Evolutionary conservation across 35 echinoderm and acorn worm species (phyloP).

Genomic region (Heliocidaris erythrogramma): DNA sequence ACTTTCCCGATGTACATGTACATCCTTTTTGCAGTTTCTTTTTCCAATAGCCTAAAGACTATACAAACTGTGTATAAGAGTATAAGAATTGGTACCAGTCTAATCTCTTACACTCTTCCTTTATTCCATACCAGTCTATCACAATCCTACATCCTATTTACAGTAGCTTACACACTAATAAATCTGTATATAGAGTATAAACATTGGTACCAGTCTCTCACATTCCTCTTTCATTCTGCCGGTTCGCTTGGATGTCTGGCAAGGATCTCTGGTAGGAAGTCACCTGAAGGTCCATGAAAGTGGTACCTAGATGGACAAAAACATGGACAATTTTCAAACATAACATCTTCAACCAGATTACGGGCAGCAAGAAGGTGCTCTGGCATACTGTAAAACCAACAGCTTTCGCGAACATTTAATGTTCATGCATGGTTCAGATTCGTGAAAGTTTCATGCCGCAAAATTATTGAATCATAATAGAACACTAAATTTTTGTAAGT

Average conservation of each 20-base stretch:
- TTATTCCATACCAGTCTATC: background rate
- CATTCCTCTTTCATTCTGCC: slow-evolving; percentile 5
- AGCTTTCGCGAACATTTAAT: no score
- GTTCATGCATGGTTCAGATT: no score
- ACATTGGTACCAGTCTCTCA: background rate
- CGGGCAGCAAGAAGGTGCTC: no score
- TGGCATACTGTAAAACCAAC: no score
- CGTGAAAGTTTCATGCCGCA: no score
- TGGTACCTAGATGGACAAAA: slow-evolving; percentile 67
- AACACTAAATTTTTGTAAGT: no score
- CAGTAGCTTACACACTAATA: background rate
- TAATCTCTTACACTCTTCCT: background rate
- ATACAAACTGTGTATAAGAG: no score
- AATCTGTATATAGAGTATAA: background rate
- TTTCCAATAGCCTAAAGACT: no score
- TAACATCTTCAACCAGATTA: no score
- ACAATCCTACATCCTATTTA: background rate
- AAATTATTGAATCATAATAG: no score
- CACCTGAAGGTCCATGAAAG: slow-evolving; percentile 90
- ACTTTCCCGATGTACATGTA: no score
- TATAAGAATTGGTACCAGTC: background rate
- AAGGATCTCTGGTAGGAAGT: slow-evolving; percentile 68
- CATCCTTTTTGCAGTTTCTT: no score
- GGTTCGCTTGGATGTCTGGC: slow-evolving; percentile 83
- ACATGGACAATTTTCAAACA: background rate